Evolutionary conservation across 2,113 vertebrate genomes (phyloP).

Genomic region (Benitochromis conjunctus): DNA sequence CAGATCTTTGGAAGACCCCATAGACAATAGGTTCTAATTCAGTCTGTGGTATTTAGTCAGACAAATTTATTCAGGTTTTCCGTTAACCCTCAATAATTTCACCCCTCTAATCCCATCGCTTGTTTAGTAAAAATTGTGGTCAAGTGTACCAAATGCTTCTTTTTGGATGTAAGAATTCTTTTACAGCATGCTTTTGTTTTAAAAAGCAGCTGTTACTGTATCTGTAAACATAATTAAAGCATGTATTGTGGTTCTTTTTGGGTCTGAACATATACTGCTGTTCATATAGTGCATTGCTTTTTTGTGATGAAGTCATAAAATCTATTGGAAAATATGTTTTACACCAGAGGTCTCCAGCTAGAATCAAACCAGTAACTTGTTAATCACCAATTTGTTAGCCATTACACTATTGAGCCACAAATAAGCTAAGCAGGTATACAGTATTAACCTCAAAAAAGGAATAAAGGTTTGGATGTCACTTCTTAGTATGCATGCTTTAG

Average conservation of each 20-base stretch:
- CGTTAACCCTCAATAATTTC: neutral
- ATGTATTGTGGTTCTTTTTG: neutral
- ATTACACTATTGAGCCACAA: neutral
- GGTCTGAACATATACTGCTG: too few species aligned
- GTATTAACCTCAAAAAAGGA: neutral
- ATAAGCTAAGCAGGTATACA: neutral
- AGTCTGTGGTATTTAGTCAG: neutral
- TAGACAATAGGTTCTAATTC: neutral
- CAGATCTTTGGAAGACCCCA: neutral
- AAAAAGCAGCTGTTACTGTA: neutral
- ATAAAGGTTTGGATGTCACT: neutral
- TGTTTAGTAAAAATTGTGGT: neutral
- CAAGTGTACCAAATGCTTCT: neutral
- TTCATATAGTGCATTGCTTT: too few species aligned
- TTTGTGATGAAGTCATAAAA: too few species aligned
- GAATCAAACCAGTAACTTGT: neutral
- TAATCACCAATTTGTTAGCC: neutral
- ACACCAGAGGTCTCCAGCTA: neutral
- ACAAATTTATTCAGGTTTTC: neutral
- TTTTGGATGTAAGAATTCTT: fast-evolving
- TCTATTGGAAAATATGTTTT: too few species aligned
- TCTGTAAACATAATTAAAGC: neutral
- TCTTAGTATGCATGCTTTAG: conserved; percentile 34
- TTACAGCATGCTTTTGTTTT: neutral
- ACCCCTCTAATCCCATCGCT: neutral